phyloP scores from a whole-genome alignment of 2,113 vertebrate species.

The Anser cygnoides region DNA sequence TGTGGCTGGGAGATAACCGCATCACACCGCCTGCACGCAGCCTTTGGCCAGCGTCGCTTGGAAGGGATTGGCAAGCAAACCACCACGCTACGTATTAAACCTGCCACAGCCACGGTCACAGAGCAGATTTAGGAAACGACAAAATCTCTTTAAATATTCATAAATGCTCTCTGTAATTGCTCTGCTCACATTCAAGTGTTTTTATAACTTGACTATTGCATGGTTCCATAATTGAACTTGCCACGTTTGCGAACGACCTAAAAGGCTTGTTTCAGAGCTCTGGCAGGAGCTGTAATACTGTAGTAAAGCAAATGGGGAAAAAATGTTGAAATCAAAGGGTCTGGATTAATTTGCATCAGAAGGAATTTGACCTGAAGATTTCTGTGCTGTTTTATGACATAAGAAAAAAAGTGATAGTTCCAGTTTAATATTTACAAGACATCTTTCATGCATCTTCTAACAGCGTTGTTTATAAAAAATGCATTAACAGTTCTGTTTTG shows the following conservation, averaged over 20 bases:
- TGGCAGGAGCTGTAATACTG: background rate
- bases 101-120: background rate
- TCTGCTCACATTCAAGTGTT: background rate
- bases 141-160: background rate
- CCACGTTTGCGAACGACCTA: background rate
- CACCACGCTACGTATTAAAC: accelerated
- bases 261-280: background rate
- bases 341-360: background rate
- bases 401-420: background rate
- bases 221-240: background rate
- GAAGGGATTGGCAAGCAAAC: background rate
- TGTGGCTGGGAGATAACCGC: accelerated
- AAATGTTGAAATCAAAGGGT: background rate
- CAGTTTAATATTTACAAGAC: slow-evolving; percentile 38
- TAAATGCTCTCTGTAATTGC: background rate
- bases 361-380: background rate
- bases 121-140: background rate
- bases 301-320: background rate
- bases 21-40: background rate
- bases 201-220: background rate
- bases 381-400: slow-evolving; percentile 31
- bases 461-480: slow-evolving; percentile 68
- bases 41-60: accelerated
- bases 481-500: slow-evolving; percentile 66
- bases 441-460: slow-evolving; percentile 68